Percentiles rank a stretch among this genome's conserved stretches.
Conservation (phyloP, 1,140 invertebrate species). For the Xylocopa sonorina region DNA sequence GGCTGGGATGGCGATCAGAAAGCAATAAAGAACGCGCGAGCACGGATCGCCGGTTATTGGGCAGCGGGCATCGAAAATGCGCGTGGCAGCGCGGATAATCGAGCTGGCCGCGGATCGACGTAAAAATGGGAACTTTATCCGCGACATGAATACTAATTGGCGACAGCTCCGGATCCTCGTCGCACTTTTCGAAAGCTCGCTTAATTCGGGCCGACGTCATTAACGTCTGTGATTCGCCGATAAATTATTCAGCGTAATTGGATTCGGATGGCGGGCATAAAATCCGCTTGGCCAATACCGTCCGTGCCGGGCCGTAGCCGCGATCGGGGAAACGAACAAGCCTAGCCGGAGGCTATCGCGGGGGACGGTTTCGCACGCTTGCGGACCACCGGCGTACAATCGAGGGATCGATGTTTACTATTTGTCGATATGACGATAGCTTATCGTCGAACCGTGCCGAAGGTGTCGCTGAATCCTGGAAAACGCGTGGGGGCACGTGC, state of each 20-base stretch:
- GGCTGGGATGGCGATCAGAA: constrained; percentile 7
- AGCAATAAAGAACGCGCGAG: constrained; percentile 27
- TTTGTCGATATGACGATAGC: constrained; percentile 53
- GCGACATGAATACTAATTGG: constrained; percentile 55
- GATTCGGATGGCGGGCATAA: constrained; percentile 66
- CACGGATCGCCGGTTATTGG: background rate
- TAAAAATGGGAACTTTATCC: constrained; percentile 59
- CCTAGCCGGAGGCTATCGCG: constrained; percentile 24
- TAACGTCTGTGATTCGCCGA: constrained; percentile 70
- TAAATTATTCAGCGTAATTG: constrained; percentile 73
- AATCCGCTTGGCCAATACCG: constrained; percentile 65
- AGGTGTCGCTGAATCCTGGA: background rate
- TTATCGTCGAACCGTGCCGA: constrained; percentile 10
- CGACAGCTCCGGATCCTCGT: background rate
- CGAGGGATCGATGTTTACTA: constrained; percentile 41
- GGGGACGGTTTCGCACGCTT: constrained; percentile 52
- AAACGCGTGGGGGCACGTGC: background rate
- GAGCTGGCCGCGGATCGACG: constrained; percentile 13
- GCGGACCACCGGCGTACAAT: constrained; percentile 52
- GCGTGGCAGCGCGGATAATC: constrained; percentile 11
- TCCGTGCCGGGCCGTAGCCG: background rate
- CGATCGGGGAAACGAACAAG: background rate
- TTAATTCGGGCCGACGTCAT: constrained; percentile 68
- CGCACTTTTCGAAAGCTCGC: constrained; percentile 55
- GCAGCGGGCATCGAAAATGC: background rate